Evolutionary conservation across 2,797 vertebrate species (phyloP).

Genomic region (Pygocentrus nattereri): DNA sequence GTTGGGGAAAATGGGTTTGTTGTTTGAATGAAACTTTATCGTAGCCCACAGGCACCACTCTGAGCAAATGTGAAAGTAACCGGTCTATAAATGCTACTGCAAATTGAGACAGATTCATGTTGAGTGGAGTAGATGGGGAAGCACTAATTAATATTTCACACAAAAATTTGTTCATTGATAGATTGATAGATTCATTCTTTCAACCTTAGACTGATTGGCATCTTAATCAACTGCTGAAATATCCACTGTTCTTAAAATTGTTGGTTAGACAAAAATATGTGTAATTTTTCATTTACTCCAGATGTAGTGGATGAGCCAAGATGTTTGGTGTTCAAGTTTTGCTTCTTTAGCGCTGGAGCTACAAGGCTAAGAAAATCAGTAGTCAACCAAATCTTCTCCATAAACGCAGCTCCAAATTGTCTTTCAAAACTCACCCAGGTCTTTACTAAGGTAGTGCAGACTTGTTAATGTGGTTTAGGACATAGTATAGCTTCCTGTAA

Average conservation of each 20-base stretch:
- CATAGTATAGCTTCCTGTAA: too few species aligned
- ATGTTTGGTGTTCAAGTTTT: too few species aligned
- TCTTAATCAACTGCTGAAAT: not conserved
- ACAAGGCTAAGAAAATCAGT: too few species aligned
- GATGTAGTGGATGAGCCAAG: too few species aligned
- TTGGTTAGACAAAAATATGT: too few species aligned
- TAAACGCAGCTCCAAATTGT: too few species aligned
- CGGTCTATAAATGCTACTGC: not conserved
- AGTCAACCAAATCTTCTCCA: too few species aligned
- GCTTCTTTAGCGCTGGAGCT: too few species aligned
- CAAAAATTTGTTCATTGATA: not conserved
- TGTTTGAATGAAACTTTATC: slow-evolving; percentile 17
- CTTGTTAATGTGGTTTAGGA: too few species aligned
- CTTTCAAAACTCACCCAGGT: too few species aligned
- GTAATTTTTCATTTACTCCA: too few species aligned
- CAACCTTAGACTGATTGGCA: not conserved
- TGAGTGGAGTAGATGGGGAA: not conserved
- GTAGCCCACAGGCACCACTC: not conserved
- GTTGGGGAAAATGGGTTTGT: slow-evolving; percentile 20
- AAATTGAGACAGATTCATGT: not conserved
- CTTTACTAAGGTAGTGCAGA: too few species aligned
- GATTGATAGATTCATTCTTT: not conserved
- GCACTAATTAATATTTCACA: not conserved
- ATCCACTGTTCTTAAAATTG: not conserved
- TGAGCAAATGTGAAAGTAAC: not conserved